Conservation (phyloP, 2,888 invertebrate genomes). For the Troides aeacus region DNA sequence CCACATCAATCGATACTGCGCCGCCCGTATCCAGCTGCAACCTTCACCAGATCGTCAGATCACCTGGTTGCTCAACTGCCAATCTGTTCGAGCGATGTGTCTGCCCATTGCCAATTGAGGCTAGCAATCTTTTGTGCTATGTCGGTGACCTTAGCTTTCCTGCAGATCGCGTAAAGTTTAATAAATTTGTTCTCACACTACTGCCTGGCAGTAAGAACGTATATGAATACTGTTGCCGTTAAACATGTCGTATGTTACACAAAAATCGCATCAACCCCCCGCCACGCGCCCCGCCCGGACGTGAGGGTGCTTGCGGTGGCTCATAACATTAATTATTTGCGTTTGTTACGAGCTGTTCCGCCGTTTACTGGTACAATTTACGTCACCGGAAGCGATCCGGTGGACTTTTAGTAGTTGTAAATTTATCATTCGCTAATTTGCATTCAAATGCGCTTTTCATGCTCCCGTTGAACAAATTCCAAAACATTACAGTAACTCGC, state of each 20-base stretch:
- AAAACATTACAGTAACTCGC: neutral
- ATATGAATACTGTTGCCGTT: no score
- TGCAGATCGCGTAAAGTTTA: no score
- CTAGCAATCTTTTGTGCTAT: no score
- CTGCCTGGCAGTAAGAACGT: no score
- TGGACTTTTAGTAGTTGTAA: conserved; percentile 19
- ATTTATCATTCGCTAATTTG: neutral
- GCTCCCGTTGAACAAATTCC: neutral
- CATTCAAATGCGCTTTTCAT: neutral
- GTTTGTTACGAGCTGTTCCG: conserved; percentile 18
- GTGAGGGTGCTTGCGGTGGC: conserved; percentile 1
- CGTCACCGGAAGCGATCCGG: conserved; percentile 32
- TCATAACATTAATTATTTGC: conserved; percentile 17
- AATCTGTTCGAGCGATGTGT: no score
- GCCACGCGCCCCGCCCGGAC: neutral
- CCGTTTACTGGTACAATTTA: conserved; percentile 35
- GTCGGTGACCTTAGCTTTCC: no score
- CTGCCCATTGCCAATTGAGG: no score
- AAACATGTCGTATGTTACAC: neutral
- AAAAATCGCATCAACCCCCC: neutral
- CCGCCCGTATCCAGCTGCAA: no score
- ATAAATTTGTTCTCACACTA: no score
- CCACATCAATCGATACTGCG: no score
- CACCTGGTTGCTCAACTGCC: no score
- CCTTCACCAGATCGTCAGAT: no score